Base-by-base conservation (phyloP, 2,797 vertebrate genomes). In the Orestias chungarensis region DNA sequence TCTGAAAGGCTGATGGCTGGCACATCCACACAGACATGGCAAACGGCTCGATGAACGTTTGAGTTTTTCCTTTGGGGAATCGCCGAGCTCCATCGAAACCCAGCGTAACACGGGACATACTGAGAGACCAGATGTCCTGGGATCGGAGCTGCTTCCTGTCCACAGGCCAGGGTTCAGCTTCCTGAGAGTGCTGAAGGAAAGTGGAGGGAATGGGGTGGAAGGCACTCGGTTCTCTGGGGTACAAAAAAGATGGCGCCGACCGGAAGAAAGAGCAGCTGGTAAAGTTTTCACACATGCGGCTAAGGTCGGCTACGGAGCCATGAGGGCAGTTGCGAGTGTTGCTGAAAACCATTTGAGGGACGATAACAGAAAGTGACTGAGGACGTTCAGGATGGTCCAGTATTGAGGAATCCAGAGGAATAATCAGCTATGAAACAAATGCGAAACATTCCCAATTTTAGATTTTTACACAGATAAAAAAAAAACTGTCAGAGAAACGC, bases 331-430 rank as follows among this genome's bases (percentile, higher is more conserved):
- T 95, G 14, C 95, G 95, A 0, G 96, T 97, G 90, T 99, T 99
- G 84, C 96, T 97, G 68, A 96, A 82, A 1, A 89, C 92, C 88
- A 95, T 73, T 80, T 95, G 93, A 0, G 95, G 92, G 0, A 84
- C 71, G 44, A 84, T 90, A 35, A 97, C 61, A 62, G 93, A 94
- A 18, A 99, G 93, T 0, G 90, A 88, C 84, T 91, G 96, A 0
- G 98, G 98, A 11, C 97, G 96, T 71, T 98, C 96, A 0, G 82
- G 93, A 66, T 96, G 95, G 8, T 96, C 96, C 46, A 93, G 55
- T 64, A 96, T 95, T 73, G 96, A 96, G 66, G 95, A 96, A 85
- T 97, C 96, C 88, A 99, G 92, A 0, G 98, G 98, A 79, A 99
- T 92, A 76, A 92, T 92, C 62, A 99, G 80, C 98, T 99, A 71